Percentiles rank a stretch among this genome's conserved stretches.
Evolutionary conservation across 2,113 vertebrate genomes (phyloP).

Genomic region (Bujurquina vittata): DNA sequence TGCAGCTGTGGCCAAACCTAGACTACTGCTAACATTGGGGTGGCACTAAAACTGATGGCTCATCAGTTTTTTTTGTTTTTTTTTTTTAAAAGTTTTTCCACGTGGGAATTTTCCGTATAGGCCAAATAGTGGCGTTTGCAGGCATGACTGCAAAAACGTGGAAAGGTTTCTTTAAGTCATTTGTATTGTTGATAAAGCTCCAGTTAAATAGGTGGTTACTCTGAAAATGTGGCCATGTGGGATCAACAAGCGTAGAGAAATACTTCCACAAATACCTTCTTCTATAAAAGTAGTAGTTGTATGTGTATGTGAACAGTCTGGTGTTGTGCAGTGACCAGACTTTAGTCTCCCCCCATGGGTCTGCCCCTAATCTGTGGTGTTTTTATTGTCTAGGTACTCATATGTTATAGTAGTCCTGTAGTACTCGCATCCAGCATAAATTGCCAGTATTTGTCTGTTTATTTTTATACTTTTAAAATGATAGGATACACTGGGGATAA

Average conservation of each 20-base stretch:
- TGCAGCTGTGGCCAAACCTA: neutral
- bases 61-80: neutral
- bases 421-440: neutral
- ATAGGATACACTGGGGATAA: slow-evolving; percentile 51
- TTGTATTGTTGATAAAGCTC: neutral
- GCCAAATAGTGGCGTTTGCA: neutral
- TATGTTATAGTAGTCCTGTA: neutral
- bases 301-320: neutral
- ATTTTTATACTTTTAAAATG: slow-evolving; percentile 35
- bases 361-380: neutral
- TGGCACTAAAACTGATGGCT: neutral
- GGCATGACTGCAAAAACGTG: neutral
- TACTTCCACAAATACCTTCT: neutral
- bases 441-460: neutral
- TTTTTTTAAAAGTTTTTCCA: neutral
- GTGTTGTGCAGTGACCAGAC: neutral
- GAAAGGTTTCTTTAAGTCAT: neutral
- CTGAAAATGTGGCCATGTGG: neutral
- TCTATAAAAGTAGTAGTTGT: neutral
- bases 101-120: no score
- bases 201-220: neutral
- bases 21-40: neutral
- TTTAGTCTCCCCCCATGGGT: neutral
- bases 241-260: neutral
- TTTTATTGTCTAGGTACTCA: neutral